Evolutionary conservation across 2,797 vertebrate species (phyloP).

Genomic region (Picus viridis): DNA sequence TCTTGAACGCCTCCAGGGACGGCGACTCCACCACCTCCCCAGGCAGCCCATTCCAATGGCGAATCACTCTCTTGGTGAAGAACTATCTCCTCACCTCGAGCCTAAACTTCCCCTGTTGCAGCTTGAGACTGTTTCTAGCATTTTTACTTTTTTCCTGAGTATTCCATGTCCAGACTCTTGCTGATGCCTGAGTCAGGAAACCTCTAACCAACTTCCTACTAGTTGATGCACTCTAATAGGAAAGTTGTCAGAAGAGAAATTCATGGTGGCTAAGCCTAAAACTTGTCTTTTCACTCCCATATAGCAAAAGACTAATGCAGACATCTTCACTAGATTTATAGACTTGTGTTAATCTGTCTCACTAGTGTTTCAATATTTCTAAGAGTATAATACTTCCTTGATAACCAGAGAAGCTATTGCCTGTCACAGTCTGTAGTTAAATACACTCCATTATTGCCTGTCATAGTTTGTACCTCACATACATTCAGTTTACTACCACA

Average conservation of each 20-base stretch:
- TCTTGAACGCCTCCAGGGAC: no score
- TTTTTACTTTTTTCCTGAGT: slow-evolving; percentile 19
- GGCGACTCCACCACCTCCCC: no score
- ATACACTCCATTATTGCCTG: neutral
- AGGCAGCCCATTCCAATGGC: no score
- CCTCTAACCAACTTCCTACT: neutral
- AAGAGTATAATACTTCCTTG: slow-evolving; percentile 1
- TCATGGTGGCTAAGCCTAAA: slow-evolving; percentile 12
- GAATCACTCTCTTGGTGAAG: no score
- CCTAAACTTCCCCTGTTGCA: no score
- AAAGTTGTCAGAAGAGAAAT: slow-evolving; percentile 51
- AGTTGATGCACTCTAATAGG: neutral
- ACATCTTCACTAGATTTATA: slow-evolving; percentile 33
- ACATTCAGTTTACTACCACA: neutral
- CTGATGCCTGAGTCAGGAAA: neutral
- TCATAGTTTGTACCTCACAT: neutral
- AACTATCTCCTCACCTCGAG: no score
- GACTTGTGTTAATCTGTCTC: neutral
- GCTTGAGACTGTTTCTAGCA: neutral
- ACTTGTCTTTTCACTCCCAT: slow-evolving; percentile 11
- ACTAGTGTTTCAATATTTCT: slow-evolving; percentile 41
- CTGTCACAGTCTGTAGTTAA: slow-evolving; percentile 36
- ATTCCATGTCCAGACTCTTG: neutral
- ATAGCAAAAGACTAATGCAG: slow-evolving; percentile 23
- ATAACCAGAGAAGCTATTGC: slow-evolving; percentile 36